phyloP scores from a whole-genome alignment of 2,888 invertebrate genomes.

The Microchrysa polita region DNA sequence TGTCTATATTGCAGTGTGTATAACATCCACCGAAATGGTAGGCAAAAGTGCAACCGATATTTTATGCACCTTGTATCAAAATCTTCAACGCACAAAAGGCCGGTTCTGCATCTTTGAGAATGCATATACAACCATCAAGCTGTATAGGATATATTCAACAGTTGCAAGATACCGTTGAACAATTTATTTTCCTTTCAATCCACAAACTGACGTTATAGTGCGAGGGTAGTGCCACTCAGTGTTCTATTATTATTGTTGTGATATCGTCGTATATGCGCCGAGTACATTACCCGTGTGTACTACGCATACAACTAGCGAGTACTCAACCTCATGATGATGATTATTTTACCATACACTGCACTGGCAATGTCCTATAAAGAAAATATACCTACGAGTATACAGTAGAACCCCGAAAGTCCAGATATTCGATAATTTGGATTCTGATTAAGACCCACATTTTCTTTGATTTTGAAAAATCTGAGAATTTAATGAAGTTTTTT shows the following conservation, averaged over 20 bases:
- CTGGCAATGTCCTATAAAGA: not conserved
- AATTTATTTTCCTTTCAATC: slow-evolving; percentile 38
- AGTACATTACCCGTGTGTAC: too few species aligned
- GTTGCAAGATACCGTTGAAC: slow-evolving; percentile 29
- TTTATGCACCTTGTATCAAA: slow-evolving; percentile 14
- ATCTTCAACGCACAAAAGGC: slow-evolving; percentile 11
- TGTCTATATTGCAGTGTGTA: slow-evolving; percentile 4
- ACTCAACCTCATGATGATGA: not conserved
- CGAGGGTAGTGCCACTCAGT: slow-evolving; percentile 37
- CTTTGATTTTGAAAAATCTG: too few species aligned
- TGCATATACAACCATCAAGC: not conserved
- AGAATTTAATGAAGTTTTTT: too few species aligned
- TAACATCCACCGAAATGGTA: too few species aligned
- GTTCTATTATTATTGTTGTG: slow-evolving; percentile 31
- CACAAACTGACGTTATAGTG: slow-evolving; percentile 27
- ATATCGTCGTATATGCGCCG: too few species aligned
- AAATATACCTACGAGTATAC: too few species aligned
- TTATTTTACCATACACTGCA: not conserved
- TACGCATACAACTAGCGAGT: not conserved
- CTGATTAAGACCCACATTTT: too few species aligned
- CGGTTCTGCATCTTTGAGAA: too few species aligned
- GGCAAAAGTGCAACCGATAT: not conserved
- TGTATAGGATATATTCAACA: slow-evolving; percentile 5
- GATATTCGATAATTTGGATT: too few species aligned
- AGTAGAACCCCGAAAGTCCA: too few species aligned